Evolutionary conservation across 2,888 invertebrate genomes (phyloP), one percentile per base, ranked within the genome.

Genomic region (Trypoxylon attenuatum): DNA sequence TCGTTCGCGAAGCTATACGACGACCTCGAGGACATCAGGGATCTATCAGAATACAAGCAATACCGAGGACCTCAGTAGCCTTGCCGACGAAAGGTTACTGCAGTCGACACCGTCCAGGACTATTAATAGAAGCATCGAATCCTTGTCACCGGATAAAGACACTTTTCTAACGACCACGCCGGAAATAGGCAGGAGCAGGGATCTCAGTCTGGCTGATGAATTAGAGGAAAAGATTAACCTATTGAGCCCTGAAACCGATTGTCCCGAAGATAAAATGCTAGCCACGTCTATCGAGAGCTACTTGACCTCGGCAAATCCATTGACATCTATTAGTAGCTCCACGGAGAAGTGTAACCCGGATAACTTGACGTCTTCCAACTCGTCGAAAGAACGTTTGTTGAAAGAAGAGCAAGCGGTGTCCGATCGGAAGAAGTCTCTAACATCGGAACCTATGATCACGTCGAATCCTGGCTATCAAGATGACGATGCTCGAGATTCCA

Each of bases 401-500:
- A 22, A 23, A 1, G 33, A 8, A 15, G 42, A 8, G 18, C 19
- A 5, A 0, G 46, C 8, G 6, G 13, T 16, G 0, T 5, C 4
- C 18, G 8, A 38, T 23, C 0, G 1, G 0, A 45, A 42, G 4
- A 22, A 3, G 2, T 41, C 50, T 0, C 1, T 19, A 3, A 55
- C 51, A 2, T 19, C 21, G 29, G 57, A 18, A 25, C 23, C 71
- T 1, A 58, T 69, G 2, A 77, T 76, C 5, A 79, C 71, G 0
- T 8, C 77, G 0, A 83, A 80, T 68, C 77, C 75, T 3, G 71
- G 73, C 5, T 80, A 77, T 41, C 88, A 88, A 10, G 87, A 87
- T 0, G 72, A 89, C 8, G 85, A 84, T 52, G 89, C 23, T 85
- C 88, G 88, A n/a, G 87, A 90, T 65, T 89, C 89, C 10, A 84